phyloP scores from a whole-genome alignment of 1,140 invertebrate species.

The Euwallacea similis region DNA sequence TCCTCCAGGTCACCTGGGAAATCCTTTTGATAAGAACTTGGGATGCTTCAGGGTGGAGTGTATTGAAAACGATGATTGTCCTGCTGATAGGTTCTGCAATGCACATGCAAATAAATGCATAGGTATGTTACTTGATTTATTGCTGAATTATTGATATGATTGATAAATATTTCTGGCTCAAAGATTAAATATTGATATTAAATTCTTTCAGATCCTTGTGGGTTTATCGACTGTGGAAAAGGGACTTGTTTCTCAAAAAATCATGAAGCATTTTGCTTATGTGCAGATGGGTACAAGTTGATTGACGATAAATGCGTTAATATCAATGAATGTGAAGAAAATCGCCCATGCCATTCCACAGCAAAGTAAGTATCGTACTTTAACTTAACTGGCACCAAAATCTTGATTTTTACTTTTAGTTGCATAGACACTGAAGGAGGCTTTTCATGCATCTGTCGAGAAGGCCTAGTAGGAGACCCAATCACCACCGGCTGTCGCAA shows the following conservation, averaged over 20 bases:
- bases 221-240: conserved; percentile 70
- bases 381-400: not conserved
- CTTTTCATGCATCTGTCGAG: conserved; percentile 72
- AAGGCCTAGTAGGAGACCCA: conserved; percentile 80
- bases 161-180: too few species aligned
- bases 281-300: conserved; percentile 72
- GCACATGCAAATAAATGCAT: conserved; percentile 73
- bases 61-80: conserved; percentile 72
- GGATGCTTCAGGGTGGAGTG: conserved; percentile 87
- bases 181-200: not conserved
- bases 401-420: conserved; percentile 45
- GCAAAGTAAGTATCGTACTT: conserved; percentile 53
- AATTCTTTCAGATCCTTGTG: conserved; percentile 68
- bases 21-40: conserved; percentile 69
- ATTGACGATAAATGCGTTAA: conserved; percentile 73
- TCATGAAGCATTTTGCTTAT: conserved; percentile 73
- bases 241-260: conserved; percentile 70
- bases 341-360: conserved; percentile 74
- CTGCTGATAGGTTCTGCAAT: conserved; percentile 74
- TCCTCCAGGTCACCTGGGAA: conserved; percentile 76
- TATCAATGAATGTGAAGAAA: conserved; percentile 75
- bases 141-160: conserved; percentile 3
- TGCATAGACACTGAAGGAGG: conserved; percentile 79
- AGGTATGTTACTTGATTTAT: conserved; percentile 56
- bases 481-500: conserved; percentile 67